Evolutionary conservation across 1,140 invertebrate species (phyloP).

Genomic region (Drosophila varians): DNA sequence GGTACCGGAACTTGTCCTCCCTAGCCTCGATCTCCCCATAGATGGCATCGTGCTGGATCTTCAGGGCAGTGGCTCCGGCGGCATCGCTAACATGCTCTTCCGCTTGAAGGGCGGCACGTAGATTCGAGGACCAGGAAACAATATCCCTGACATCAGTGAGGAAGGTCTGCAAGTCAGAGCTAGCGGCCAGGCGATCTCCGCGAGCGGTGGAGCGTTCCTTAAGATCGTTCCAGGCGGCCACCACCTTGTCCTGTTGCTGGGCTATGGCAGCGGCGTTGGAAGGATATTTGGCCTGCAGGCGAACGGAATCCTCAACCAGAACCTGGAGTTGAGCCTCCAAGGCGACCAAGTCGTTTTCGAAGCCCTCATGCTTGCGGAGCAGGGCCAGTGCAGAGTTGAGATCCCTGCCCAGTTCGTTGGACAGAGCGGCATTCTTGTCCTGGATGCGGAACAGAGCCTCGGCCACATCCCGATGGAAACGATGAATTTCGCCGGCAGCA

Average conservation of each 20-base stretch:
- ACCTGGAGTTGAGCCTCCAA: conserved; percentile 96
- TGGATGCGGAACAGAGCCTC: conserved; percentile 96
- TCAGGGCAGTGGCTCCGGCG: conserved; percentile 93
- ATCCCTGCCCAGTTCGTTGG: conserved; percentile 93
- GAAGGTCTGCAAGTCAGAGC: conserved; percentile 95
- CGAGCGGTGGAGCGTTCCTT: conserved; percentile 92
- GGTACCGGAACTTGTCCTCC: conserved; percentile 92
- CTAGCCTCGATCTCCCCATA: conserved; percentile 97
- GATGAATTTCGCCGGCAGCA: conserved; percentile 97
- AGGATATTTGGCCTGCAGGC: conserved; percentile 94
- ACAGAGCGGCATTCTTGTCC: conserved; percentile 93
- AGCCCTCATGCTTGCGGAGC: conserved; percentile 94
- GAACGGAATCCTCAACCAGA: conserved; percentile 94
- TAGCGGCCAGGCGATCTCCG: conserved; percentile 92
- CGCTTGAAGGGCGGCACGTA: conserved; percentile 91
- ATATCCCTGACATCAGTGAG: conserved; percentile 92
- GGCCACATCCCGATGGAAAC: conserved; percentile 97
- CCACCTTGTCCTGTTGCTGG: conserved; percentile 92
- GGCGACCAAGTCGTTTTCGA: conserved; percentile 97
- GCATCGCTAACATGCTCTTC: conserved; percentile 94
- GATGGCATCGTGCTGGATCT: conserved; percentile 95
- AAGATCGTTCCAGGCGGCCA: conserved; percentile 94
- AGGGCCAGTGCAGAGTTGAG: conserved; percentile 93
- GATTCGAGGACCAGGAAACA: conserved; percentile 92
- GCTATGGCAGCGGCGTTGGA: conserved; percentile 96